Base-by-base conservation (phyloP, 2,797 vertebrate genomes). In the Antennarius maculatus region DNA sequence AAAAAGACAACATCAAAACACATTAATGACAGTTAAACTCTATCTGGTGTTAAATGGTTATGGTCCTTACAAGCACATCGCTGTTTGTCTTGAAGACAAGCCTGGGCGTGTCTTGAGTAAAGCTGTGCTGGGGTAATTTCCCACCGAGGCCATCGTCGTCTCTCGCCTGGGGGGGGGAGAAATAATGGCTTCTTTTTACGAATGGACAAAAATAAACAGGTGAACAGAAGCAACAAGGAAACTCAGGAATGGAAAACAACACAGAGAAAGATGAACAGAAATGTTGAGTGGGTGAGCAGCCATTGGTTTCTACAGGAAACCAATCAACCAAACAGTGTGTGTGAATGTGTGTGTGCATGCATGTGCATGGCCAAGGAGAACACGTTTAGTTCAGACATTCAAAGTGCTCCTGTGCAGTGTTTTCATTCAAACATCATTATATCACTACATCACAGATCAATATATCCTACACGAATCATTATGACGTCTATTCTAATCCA, bases 41-140 rank as follows among this genome's bases (percentile, higher is more conserved):
- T 89, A 81, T 86, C 86, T 92, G 85, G 89, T 96, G 94, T 95
- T 96, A 95, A 96, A 95, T 94, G 94, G 90, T 96, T 93, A 94
- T 88, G 84, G 95, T 92, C 96, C 97, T 99, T 99, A 99, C 97
- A 99, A 99, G 97, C 94, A 98, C 96, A 96, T 99, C 97, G 97
- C 95, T 97, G 97, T 98, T 98, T 97, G 96, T 97, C 96, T 98
- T 98, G 97, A 97, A 98, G 96, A 97, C 96, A 98, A 99, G 95
- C 95, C 96, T 97, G 95, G 97, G 94, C 93, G 97, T 96, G 95
- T 99, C 97, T 96, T 98, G 97, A 97, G 96, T 94, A 97, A 95
- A 98, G 96, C 95, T 96, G 95, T 95, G 96, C 95, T 95, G 96
- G 93, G 95, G 96, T 86, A 98, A 97, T 96, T 94, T 97, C 94